Base-by-base conservation (phyloP, 2,888 invertebrate genomes). In the Serripes groenlandicus region DNA sequence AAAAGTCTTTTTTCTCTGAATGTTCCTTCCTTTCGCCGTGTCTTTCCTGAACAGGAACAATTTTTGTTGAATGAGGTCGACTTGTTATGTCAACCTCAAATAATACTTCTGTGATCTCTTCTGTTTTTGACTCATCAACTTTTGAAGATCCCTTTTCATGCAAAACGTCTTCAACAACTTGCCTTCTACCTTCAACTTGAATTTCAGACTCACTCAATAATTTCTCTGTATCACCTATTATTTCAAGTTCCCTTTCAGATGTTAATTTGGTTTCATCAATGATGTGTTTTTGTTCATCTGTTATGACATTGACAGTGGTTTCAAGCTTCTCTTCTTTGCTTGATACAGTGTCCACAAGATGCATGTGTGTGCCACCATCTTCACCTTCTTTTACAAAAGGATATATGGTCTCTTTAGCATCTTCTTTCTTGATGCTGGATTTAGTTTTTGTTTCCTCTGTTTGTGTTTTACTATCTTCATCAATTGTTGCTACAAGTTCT, bases 261-360 rank as follows among this genome's bases (percentile, higher is more conserved):
- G 66, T 78, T 5, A 84, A 73, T 26, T 83, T 81, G 42, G 81
- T 78, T 64, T 81, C 82, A 75, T 89, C 87, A 32, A 54, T 62
- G 35, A 62, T 66, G 26, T 85, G 81, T 54, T 78, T 78, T 30
- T 49, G 76, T 23, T 77, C 77, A 49, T 87, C 85, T 35, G 69
- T 72, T 7, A 81, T 62, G 15, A 68, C 49, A 23, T 62, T 75
- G 28, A 81, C 35, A 15, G 72, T 69, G 56, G 83, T 74, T 74
- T 81, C 75, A 11, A 84, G 69, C 30, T 69, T 83, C 77, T 82
- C 84, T 77, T 87, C 83, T 30, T 82, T 86, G 11, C 75, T 78
- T 11, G 80, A 60, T 35, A 86, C 70, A 58, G 83, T 86, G 78
- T 86, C 86, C 49, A 86, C 62, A 4, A 85, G 64, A 35, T 85